Base-by-base conservation (phyloP, 2,888 invertebrate species). In the Chloroclystis v-ata region DNA sequence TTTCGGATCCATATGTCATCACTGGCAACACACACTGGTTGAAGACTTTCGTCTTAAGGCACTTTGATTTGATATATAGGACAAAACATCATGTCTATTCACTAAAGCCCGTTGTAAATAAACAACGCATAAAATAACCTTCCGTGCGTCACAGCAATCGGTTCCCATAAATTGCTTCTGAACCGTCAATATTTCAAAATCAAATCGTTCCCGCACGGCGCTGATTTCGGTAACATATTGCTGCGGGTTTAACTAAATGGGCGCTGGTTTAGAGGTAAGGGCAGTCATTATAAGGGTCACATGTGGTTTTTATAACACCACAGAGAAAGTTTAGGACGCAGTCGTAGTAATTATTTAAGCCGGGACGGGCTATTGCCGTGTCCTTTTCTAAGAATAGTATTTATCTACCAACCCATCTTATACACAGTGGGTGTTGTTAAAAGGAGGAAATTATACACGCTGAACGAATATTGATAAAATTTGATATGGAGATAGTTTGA, bases 151-250 rank as follows among this genome's bases (percentile, higher is more conserved):
- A 40, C 56, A 52, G 43, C 45, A 52, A 51, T 13, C 49, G 47
- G 47, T 52, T 51, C 43, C 33, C 37, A 40, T 37, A 59, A 69
- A 72, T 69, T 66, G 68, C 63, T 55, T 52, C 62, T 62, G 63
- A 63, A 59, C 63, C 63, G 65, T 65, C 72, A 63, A 73, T 76
- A 77, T 73, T 75, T 75, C 74, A 74, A 73, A 75, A 75, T 74
- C 75, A 67, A 72, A 75, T 73, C 61, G 72, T 59, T 65, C 65
- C 67, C 66, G 50, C 63, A 63, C 61, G 70, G 62, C 69, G 69
- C 60, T 69, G 62, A 61, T 70, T 73, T 71, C 64, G 69, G 65
- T 65, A 67, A 69, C 70, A 74, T 70, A 72, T 76, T 64, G 69
- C 39, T 47, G 37, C 30, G 52, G 47, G 45, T 47, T 43, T 43